phyloP scores from a whole-genome alignment of 1,140 invertebrate genomes.

The Ridgeia piscesae region DNA sequence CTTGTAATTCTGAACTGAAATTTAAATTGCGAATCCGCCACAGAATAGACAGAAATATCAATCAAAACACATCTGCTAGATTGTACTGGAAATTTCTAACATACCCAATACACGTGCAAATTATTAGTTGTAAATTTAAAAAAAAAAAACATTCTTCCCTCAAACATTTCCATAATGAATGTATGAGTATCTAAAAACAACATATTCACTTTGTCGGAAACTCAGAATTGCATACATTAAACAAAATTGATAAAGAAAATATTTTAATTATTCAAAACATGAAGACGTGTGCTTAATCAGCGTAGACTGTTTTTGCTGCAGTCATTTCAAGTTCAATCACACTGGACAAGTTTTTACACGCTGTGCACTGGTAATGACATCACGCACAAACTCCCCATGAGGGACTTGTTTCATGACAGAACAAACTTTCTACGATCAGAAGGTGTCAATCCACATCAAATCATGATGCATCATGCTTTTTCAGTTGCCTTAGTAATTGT shows the following conservation, averaged over 20 bases:
- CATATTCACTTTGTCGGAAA: too few relatives aligned
- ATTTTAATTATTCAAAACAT: not conserved
- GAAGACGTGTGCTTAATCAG: not conserved
- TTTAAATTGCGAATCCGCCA: too few relatives aligned
- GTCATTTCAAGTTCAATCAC: not conserved
- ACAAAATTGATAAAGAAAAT: not conserved
- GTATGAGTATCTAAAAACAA: too few relatives aligned
- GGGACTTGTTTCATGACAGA: not conserved
- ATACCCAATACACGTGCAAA: too few relatives aligned
- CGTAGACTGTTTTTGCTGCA: not conserved
- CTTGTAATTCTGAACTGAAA: too few relatives aligned
- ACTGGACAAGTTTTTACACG: not conserved
- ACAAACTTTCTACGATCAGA: not conserved
- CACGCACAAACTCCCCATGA: not conserved
- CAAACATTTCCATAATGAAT: too few relatives aligned
- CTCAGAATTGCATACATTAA: too few relatives aligned
- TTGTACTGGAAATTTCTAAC: too few relatives aligned
- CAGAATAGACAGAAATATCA: too few relatives aligned
- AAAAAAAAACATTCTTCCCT: too few relatives aligned
- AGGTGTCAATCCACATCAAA: not conserved
- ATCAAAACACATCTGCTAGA: too few relatives aligned
- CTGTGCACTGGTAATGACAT: not conserved
- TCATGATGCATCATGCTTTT: not conserved
- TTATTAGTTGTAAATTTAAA: too few relatives aligned
- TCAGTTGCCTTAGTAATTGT: not conserved